A percentile compares a stretch with the other conserved stretches of the same genome.
These are phyloP conservation scores for Pipistrellus pygmaeus DNA, from an alignment of 2,797 vertebrate species.

Conservation along the genomic window DNA sequence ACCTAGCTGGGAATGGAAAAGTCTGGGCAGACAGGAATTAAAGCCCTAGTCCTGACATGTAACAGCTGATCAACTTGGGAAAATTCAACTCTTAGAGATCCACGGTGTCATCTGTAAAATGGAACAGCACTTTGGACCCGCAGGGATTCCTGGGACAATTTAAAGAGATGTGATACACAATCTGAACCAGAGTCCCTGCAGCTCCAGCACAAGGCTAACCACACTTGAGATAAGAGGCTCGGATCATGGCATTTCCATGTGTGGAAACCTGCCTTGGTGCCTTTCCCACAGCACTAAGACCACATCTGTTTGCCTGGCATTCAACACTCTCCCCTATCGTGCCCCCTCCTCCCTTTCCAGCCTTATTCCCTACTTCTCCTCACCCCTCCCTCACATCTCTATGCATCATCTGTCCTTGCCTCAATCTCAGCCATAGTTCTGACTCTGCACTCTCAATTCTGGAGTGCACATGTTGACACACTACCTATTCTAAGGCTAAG, in stretches of 20 bases:
- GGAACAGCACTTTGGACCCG: not conserved
- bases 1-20: not conserved
- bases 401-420: not conserved
- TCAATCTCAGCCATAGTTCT: not conserved
- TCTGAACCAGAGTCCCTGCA: too few relatives aligned
- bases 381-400: not conserved
- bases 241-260: fast-evolving
- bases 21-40: not conserved
- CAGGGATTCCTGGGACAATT: not conserved
- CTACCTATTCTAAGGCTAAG: not conserved
- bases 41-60: not conserved
- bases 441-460: not conserved
- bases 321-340: not conserved
- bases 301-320: not conserved
- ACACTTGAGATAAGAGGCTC: not conserved
- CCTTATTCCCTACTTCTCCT: not conserved
- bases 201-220: not conserved
- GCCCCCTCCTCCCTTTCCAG: not conserved
- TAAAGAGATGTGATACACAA: not conserved
- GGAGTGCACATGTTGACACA: not conserved
- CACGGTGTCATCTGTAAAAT: not conserved
- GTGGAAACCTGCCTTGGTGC: not conserved
- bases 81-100: not conserved
- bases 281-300: not conserved
- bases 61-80: not conserved